Evolutionary conservation across 2,888 invertebrate genomes (phyloP), one percentile per base, ranked within the genome.

Genomic region (Plagodis dolabraria): DNA sequence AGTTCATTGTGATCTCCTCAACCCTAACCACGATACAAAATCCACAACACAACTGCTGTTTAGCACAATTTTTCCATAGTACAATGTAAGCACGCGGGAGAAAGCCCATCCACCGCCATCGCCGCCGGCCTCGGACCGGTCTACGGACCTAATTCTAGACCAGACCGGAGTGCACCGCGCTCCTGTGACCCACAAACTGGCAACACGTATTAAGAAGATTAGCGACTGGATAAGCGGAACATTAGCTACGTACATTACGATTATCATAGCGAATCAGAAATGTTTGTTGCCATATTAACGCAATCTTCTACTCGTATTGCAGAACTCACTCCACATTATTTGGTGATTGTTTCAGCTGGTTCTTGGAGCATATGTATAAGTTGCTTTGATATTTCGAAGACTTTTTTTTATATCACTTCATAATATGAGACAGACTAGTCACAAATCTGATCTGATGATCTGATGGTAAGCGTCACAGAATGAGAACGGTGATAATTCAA

Each of bases 81-180:
- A 60, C 62, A 58, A 57, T 53, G 62, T 62, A 44, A 42, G 51
- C 52, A 55, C 49, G 47, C 43, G n/a, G 60, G 68, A 67, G 69
- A 69, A 69, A 69, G 69, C 67, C 60, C 52, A 51, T 63, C 60
- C 36, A 44, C 48, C 53, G 22, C 56, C 47, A 42, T 49, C 42
- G 38, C 40, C 7, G 57, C 47, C 52, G 51, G 57, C 47, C 52
- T 48, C 56, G 53, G 66, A 69, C 69, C 72, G 71, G 68, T 68
- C 67, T 53, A 50, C 52, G 66, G 67, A 71, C 67, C 68, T 58
- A 66, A 64, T 66, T 72, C 68, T 62, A 64, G 57, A n/a, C 57
- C 35, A 42, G 53, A 55, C 66, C 44, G 42, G 36, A 35, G 42
- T 38, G 36, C 45, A 55, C 61, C 47, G 50, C 61, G 60, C 58